Evolutionary conservation across 2,888 invertebrate genomes (phyloP).

Genomic region (Drepanosiphum platanoidis): DNA sequence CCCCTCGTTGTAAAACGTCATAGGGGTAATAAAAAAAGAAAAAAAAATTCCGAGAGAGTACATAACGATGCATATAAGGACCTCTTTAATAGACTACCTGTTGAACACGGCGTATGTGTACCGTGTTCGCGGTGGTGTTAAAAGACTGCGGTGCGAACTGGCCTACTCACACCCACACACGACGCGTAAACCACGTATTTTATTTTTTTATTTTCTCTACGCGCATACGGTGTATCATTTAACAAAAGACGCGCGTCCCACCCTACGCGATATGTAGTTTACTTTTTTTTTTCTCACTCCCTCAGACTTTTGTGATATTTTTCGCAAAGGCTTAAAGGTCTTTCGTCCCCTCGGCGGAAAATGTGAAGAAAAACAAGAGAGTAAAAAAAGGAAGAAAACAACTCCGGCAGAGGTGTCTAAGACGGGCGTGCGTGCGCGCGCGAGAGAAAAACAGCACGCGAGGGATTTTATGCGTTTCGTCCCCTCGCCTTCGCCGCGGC

Average conservation of each 20-base stretch:
- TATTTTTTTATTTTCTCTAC: constrained; percentile 3
- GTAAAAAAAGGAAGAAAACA: constrained; percentile 14
- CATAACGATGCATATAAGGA: constrained; percentile 46
- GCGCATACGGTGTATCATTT: constrained; percentile 45
- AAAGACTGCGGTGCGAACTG: constrained; percentile 5
- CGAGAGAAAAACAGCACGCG: constrained; percentile 58
- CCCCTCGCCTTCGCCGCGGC: not conserved
- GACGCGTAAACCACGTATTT: constrained; percentile 1
- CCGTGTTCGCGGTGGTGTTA: constrained; percentile 2
- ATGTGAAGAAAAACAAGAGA: not conserved
- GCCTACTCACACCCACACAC: not conserved
- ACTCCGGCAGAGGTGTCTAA: constrained; percentile 26
- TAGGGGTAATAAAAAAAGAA: constrained; percentile 40
- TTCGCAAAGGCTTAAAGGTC: constrained; percentile 33
- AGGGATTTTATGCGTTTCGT: constrained; percentile 56
- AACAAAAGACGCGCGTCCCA: constrained; percentile 56
- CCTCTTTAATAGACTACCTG: constrained; percentile 60
- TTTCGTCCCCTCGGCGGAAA: not conserved
- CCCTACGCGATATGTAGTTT: not conserved
- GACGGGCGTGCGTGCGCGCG: constrained; percentile 4
- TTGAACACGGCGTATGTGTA: constrained; percentile 7
- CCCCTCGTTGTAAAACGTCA: constrained; percentile 40
- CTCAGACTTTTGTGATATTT: constrained; percentile 20
- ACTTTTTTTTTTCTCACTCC: constrained; percentile 24
- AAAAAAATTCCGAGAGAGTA: constrained; percentile 50